A percentile compares a stretch with the other conserved stretches of the same genome.
Conservation (phyloP, 2,113 vertebrate species). For the Typhlomys cinereus region DNA sequence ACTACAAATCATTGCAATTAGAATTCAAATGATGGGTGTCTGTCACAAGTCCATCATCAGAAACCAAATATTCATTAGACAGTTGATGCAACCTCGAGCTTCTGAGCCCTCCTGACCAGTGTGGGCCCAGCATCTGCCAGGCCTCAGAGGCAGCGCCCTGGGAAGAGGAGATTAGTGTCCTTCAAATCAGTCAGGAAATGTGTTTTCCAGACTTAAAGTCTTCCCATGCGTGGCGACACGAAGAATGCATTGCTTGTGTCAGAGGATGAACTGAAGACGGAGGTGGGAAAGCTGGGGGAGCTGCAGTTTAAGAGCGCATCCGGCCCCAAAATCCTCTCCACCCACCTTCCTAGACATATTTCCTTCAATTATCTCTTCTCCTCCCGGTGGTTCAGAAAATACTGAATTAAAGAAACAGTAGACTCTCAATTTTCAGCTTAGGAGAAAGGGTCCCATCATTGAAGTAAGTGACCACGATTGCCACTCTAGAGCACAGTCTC, state of each 20-base stretch:
- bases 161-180: not conserved
- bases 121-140: not conserved
- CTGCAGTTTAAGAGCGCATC: not conserved
- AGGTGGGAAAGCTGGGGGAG: not conserved
- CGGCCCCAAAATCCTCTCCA: not conserved
- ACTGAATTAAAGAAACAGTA: not conserved
- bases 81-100: conserved; percentile 24
- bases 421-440: not conserved
- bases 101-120: conserved; percentile 36
- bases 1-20: conserved; percentile 45
- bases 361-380: not conserved
- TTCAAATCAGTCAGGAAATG: conserved; percentile 13
- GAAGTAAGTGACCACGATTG: conserved; percentile 1
- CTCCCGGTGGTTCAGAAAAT: not conserved
- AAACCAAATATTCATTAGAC: conserved; percentile 62
- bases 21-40: conserved; percentile 50
- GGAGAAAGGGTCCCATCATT: not conserved
- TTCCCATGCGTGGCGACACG: not conserved
- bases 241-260: not conserved
- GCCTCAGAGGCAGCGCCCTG: not conserved
- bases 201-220: conserved; percentile 36
- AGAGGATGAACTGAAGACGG: not conserved
- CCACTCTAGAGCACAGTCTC: not conserved
- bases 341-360: not conserved
- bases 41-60: conserved; percentile 59